Conservation (phyloP, 2,113 vertebrate genomes). For the Aspiorhynchus laticeps region DNA sequence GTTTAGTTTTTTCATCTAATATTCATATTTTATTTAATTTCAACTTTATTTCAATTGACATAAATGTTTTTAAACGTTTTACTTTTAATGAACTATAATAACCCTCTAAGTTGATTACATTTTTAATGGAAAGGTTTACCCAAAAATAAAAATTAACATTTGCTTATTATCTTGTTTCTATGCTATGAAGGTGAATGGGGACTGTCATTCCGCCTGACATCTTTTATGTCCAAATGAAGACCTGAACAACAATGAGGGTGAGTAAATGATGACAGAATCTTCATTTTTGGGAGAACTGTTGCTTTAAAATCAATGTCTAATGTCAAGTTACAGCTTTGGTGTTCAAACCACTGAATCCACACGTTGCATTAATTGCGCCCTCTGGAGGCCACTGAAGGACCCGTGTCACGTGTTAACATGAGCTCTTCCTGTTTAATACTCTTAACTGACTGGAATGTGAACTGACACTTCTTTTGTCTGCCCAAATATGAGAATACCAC, state of each 20-base stretch:
- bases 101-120: too few relatives aligned
- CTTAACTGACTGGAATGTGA: slow-evolving; percentile 75
- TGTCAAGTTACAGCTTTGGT: not conserved
- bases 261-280: too few relatives aligned
- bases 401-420: slow-evolving; percentile 46
- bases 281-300: too few relatives aligned
- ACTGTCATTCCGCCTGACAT: too few relatives aligned
- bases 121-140: too few relatives aligned
- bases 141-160: too few relatives aligned
- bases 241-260: too few relatives aligned
- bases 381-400: slow-evolving; percentile 39
- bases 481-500: slow-evolving; percentile 67
- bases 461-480: slow-evolving; percentile 72
- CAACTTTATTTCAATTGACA: not conserved
- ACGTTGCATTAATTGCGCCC: slow-evolving; percentile 27
- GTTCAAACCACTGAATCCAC: not conserved
- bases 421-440: slow-evolving; percentile 72
- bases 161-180: too few relatives aligned
- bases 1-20: too few relatives aligned
- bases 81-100: not conserved
- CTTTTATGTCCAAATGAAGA: too few relatives aligned
- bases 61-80: not conserved
- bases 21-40: not conserved
- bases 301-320: not conserved
- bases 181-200: too few relatives aligned